Evolutionary conservation across 2,888 invertebrate species (phyloP).

Genomic region (Scaptomyza caliginosa): DNA sequence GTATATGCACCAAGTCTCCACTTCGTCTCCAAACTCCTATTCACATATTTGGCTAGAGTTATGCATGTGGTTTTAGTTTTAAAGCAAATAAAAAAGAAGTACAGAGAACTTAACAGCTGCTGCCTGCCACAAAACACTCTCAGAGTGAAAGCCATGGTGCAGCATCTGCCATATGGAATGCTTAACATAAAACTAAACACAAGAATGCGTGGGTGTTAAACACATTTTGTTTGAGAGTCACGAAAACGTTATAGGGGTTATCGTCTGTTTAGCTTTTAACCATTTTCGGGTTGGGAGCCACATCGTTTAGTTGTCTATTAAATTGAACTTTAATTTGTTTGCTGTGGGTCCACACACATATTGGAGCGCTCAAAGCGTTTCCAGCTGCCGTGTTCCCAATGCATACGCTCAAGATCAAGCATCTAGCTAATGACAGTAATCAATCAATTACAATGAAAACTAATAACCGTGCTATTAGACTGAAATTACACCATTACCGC

Average conservation of each 20-base stretch:
- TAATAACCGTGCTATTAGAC: slow-evolving; percentile 70
- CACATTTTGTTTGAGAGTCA: slow-evolving; percentile 39
- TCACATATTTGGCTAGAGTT: slow-evolving; percentile 57
- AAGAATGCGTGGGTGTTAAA: slow-evolving; percentile 61
- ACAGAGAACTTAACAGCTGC: slow-evolving; percentile 22
- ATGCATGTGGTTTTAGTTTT: slow-evolving; percentile 51
- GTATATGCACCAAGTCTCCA: slow-evolving; percentile 33
- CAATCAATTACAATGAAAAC: slow-evolving; percentile 73
- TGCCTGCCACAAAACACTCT: slow-evolving; percentile 1
- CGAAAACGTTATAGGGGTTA: slow-evolving; percentile 29
- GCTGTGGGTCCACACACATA: slow-evolving; percentile 20
- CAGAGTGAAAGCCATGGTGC: slow-evolving; percentile 34
- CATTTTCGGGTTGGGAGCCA: slow-evolving; percentile 18
- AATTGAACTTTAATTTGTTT: slow-evolving; percentile 54
- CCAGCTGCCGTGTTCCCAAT: slow-evolving; percentile 33
- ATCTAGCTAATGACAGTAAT: slow-evolving; percentile 59
- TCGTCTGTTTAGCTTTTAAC: slow-evolving; percentile 18
- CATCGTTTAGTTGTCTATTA: slow-evolving; percentile 46
- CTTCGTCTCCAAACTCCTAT: slow-evolving; percentile 9
- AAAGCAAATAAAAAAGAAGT: slow-evolving; percentile 11
- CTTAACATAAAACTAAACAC: slow-evolving; percentile 22
- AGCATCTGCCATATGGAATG: slow-evolving; percentile 40
- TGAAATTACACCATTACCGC: slow-evolving; percentile 55
- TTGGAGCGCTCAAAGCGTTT: neutral
- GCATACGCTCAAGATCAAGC: slow-evolving; percentile 42